Evolutionary conservation across 1,140 invertebrate genomes (phyloP).

Genomic region (Drosophila repleta): DNA sequence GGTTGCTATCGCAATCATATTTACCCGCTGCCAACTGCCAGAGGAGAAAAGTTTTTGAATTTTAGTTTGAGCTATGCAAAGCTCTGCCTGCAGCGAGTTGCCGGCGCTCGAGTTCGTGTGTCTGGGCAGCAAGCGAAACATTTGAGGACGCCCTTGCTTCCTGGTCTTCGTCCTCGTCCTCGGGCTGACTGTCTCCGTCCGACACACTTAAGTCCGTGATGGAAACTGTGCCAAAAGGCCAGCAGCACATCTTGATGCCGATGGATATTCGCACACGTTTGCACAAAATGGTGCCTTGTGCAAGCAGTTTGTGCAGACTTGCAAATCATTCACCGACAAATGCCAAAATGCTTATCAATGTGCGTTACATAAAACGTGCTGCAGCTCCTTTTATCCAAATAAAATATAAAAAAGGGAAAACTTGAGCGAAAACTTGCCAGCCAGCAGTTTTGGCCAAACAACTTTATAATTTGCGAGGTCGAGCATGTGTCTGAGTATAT

Average conservation of each 20-base stretch:
- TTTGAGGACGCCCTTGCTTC: background rate
- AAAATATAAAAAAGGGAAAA: slow-evolving; percentile 27
- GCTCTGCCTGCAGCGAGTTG: slow-evolving; percentile 18
- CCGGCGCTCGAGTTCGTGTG: background rate
- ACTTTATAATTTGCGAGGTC: slow-evolving; percentile 77
- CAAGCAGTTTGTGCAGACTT: slow-evolving; percentile 72
- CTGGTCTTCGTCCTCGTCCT: too few species aligned
- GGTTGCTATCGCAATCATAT: slow-evolving; percentile 2
- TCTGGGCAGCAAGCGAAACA: background rate
- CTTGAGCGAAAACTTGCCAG: slow-evolving; percentile 62
- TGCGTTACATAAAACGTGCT: slow-evolving; percentile 78
- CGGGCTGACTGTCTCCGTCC: background rate
- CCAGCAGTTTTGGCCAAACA: slow-evolving; percentile 75
- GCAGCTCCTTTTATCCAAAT: slow-evolving; percentile 32
- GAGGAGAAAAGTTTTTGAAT: too few species aligned
- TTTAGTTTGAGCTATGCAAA: slow-evolving; percentile 20
- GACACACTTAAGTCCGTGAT: background rate
- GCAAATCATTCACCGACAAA: slow-evolving; percentile 73
- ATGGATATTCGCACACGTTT: slow-evolving; percentile 53
- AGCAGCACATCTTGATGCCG: slow-evolving; percentile 30
- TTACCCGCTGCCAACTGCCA: background rate
- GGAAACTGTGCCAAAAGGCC: slow-evolving; percentile 46
- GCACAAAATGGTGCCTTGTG: slow-evolving; percentile 59
- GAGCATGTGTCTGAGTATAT: slow-evolving; percentile 54
- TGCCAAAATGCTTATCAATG: slow-evolving; percentile 80